Conservation (phyloP, 2,797 vertebrate species). For the Gastrophryne carolinensis region DNA sequence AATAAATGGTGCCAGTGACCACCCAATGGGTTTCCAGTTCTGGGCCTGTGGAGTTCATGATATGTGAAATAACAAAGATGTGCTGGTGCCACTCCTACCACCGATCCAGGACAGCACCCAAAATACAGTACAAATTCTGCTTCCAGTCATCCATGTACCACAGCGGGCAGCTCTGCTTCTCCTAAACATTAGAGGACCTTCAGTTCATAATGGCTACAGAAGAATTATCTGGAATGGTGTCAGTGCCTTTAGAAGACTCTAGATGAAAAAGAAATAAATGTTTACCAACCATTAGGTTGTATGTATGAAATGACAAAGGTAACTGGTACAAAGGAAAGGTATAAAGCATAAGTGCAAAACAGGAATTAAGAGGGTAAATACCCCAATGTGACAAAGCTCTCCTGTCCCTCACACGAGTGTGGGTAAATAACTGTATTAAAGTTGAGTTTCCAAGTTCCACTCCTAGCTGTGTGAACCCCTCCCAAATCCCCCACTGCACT, state of each 20-base stretch:
- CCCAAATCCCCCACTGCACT: too few relatives aligned
- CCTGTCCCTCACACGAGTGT: too few relatives aligned
- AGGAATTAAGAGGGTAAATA: too few relatives aligned
- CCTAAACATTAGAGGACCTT: slow-evolving; percentile 34
- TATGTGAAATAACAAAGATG: neutral
- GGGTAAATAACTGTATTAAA: too few relatives aligned
- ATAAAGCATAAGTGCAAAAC: too few relatives aligned
- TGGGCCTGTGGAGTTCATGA: neutral
- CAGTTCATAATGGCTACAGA: slow-evolving; percentile 74
- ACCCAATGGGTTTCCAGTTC: neutral
- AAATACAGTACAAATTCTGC: slow-evolving; percentile 49
- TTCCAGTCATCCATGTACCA: slow-evolving; percentile 15
- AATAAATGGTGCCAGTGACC: neutral
- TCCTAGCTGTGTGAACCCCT: too few relatives aligned
- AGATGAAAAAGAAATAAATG: slow-evolving; percentile 67
- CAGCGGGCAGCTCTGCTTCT: neutral
- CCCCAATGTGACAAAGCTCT: too few relatives aligned
- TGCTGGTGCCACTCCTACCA: neutral
- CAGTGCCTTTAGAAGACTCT: slow-evolving; percentile 72
- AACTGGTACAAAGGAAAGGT: too few relatives aligned
- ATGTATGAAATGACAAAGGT: too few relatives aligned
- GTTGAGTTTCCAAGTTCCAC: too few relatives aligned
- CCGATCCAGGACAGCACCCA: too few relatives aligned
- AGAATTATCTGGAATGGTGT: slow-evolving; percentile 61
- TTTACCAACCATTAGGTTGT: too few relatives aligned